phyloP scores from a whole-genome alignment of 2,797 vertebrate genomes.

The Pseudochirops corinnae region DNA sequence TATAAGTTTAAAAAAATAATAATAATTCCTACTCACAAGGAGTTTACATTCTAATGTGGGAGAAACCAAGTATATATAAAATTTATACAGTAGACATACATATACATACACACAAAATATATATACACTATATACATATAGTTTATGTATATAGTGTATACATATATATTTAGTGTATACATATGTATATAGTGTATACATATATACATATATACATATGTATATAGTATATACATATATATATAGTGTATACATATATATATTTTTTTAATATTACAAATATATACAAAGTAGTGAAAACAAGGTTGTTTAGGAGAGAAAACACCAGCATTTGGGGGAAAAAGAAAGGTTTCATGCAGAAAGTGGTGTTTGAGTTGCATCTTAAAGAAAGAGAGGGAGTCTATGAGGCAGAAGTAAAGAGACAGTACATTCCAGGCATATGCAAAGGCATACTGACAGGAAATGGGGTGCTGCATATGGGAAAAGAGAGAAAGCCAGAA shows the following conservation, averaged over 20 bases:
- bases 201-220: no score
- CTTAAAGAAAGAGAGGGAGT: not conserved
- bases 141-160: no score
- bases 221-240: no score
- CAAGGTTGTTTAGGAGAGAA: not conserved
- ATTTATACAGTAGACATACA: not conserved
- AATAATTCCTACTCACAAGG: not conserved
- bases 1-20: not conserved
- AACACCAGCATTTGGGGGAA: no score
- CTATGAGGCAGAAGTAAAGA: not conserved
- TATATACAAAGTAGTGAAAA: not conserved
- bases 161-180: no score
- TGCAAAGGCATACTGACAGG: not conserved
- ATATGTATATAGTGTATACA: no score
- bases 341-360: no score
- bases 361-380: not conserved
- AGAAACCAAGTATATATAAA: not conserved
- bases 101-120: no score
- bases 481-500: not conserved
- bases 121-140: no score
- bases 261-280: not conserved
- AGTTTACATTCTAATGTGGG: not conserved
- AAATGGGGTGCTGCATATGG: not conserved
- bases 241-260: no score
- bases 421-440: not conserved